These are phyloP conservation scores for Pyrrhura leucotis DNA, from an alignment of 2,797 vertebrate species.

Conservation along the genomic window DNA sequence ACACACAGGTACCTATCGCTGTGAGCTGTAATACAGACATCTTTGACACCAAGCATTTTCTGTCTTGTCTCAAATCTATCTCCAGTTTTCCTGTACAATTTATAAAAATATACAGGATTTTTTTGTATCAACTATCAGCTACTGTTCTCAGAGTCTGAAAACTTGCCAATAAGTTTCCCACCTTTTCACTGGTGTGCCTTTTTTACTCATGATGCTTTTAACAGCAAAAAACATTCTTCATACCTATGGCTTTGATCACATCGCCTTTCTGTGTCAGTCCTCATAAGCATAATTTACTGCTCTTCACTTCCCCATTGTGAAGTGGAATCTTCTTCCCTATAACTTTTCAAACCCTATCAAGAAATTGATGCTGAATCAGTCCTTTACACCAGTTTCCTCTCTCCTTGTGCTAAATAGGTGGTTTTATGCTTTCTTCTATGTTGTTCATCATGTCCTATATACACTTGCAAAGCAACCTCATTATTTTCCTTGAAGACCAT, in stretches of 20 bases:
- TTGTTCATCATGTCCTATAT: background rate
- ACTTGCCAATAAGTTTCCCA: background rate
- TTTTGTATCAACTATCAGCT: background rate
- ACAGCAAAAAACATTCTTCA: background rate
- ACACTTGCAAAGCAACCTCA: background rate
- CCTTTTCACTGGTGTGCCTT: background rate
- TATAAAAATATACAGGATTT: background rate
- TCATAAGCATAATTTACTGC: background rate
- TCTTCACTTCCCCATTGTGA: background rate
- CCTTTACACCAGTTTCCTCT: background rate
- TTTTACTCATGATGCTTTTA: background rate
- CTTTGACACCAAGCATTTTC: background rate
- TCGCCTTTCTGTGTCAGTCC: background rate
- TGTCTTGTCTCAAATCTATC: background rate
- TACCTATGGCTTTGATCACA: background rate
- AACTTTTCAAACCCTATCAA: background rate
- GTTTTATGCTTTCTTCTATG: background rate
- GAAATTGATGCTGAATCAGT: background rate
- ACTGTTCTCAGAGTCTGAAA: background rate
- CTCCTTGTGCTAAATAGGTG: background rate
- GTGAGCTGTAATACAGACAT: background rate
- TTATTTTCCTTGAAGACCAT: background rate
- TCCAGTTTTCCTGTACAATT: background rate
- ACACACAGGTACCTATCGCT: background rate
- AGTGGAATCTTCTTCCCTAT: background rate